phyloP scores from a whole-genome alignment of 1,140 invertebrate species.

The Heliconius melpomene region DNA sequence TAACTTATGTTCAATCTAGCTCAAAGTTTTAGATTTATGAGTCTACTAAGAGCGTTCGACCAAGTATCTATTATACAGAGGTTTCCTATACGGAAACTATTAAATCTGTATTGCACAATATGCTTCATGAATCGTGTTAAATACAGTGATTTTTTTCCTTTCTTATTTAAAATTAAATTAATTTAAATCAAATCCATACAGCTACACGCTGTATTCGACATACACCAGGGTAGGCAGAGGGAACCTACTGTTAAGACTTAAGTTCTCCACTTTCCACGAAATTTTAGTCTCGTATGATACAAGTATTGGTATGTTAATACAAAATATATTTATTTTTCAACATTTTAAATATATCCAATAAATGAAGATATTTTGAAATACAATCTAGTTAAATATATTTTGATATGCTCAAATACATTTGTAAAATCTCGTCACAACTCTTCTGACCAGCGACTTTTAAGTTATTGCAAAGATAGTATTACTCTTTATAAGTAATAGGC shows the following conservation, averaged over 20 bases:
- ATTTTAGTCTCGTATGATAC: no score
- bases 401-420: not conserved
- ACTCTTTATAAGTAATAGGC: not conserved
- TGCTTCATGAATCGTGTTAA: not conserved
- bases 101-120: conserved; percentile 22
- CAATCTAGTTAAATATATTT: conserved; percentile 2
- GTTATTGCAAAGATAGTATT: conserved; percentile 6
- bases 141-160: not conserved
- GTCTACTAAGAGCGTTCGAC: conserved; percentile 26
- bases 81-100: conserved; percentile 27
- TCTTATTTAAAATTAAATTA: not conserved
- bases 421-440: not conserved
- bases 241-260: no score
- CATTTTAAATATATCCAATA: not conserved
- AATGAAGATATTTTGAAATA: not conserved
- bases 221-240: no score
- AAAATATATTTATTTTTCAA: no score
- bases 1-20: conserved; percentile 2
- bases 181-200: no score
- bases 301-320: no score
- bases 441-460: not conserved
- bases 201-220: no score
- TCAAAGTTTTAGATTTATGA: conserved; percentile 30
- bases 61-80: conserved; percentile 25
- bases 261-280: no score